Percentiles rank a stretch among this genome's conserved stretches.
Evolutionary conservation across 2,797 vertebrate species (phyloP).

Genomic region (Siniperca obscura): DNA sequence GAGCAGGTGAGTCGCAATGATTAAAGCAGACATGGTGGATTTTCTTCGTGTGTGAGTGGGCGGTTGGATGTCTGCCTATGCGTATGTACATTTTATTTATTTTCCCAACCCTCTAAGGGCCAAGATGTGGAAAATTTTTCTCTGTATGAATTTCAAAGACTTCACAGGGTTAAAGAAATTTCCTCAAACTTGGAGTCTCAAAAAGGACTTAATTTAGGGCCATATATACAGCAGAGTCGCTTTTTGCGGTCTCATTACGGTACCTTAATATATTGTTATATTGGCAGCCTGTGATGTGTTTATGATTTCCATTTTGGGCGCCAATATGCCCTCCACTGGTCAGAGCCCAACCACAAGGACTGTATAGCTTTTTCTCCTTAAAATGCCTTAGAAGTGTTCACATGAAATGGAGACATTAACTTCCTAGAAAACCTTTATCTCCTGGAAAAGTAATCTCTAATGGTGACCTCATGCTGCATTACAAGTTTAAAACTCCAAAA

Average conservation of each 20-base stretch:
- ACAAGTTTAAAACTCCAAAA: not conserved
- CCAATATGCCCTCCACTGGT: not conserved
- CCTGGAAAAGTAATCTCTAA: not conserved
- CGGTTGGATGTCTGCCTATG: constrained; percentile 20
- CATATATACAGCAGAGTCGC: not conserved
- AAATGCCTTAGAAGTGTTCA: not conserved
- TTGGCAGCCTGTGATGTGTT: not conserved
- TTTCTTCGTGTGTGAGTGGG: constrained; percentile 22
- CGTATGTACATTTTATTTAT: constrained; percentile 15
- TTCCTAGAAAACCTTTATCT: not conserved
- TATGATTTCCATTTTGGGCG: not conserved
- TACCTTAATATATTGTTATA: not conserved
- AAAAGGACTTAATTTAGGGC: not conserved
- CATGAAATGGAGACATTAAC: not conserved
- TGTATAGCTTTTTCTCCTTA: not conserved
- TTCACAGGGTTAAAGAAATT: constrained; percentile 19
- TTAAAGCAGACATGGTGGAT: constrained; percentile 39
- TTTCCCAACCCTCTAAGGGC: constrained; percentile 6
- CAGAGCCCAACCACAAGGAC: too few relatives aligned
- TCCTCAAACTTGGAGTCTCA: not conserved
- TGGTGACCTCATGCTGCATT: not conserved
- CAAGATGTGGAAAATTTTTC: constrained; percentile 4
- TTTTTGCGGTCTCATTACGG: not conserved
- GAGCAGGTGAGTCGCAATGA: constrained; percentile 26
- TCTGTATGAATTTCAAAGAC: constrained; percentile 12